phyloP scores from a whole-genome alignment of 2,113 vertebrate genomes.

The Platysternon megacephalum region DNA sequence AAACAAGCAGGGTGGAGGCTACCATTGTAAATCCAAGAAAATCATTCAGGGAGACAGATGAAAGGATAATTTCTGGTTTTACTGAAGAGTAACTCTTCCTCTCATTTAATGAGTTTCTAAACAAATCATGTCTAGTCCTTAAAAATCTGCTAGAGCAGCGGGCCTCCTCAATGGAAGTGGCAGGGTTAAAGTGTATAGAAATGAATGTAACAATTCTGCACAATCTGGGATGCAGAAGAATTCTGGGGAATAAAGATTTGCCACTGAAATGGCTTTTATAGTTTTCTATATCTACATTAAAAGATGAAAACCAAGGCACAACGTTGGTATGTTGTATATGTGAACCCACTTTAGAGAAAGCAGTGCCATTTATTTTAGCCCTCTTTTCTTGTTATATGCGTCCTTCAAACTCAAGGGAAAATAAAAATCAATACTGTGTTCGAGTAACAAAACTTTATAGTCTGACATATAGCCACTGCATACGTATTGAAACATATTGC shows the following conservation, averaged over 20 bases:
- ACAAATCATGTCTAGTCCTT: not conserved
- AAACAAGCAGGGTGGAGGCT: not conserved
- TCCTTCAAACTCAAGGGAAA: not conserved
- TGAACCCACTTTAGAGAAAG: not conserved
- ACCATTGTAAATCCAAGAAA: not conserved
- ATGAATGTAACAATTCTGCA: not conserved
- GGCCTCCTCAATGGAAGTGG: not conserved
- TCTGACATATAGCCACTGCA: not conserved
- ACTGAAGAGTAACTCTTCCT: not conserved
- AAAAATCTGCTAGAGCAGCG: not conserved
- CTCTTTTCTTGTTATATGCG: not conserved
- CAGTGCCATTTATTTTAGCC: not conserved
- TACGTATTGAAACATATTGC: not conserved
- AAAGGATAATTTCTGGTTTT: not conserved
- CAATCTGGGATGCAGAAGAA: not conserved
- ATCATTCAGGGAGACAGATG: not conserved
- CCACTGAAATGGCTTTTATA: not conserved
- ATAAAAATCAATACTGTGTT: not conserved
- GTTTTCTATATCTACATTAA: not conserved
- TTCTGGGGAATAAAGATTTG: not conserved
- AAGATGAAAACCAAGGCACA: not conserved
- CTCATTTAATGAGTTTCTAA: not conserved
- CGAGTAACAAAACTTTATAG: not conserved
- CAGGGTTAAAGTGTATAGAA: not conserved
- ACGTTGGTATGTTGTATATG: not conserved